Conservation (phyloP, 2,888 invertebrate species). For the Xanthorhoe designata region DNA sequence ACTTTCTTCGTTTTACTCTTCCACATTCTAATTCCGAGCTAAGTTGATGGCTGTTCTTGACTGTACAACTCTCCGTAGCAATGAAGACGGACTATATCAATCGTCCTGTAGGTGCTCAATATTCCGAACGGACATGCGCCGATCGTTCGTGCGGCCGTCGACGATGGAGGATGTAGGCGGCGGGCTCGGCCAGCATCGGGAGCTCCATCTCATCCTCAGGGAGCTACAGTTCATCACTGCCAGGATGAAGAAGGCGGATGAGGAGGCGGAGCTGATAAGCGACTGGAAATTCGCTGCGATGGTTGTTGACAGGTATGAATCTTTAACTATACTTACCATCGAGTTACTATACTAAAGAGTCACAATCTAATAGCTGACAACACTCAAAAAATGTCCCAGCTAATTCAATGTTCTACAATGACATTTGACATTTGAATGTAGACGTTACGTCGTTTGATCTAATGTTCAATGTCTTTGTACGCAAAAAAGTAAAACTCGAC, state of each 20-base stretch:
- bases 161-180: constrained; percentile 90
- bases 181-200: constrained; percentile 90
- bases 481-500: too few species aligned
- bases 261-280: constrained; percentile 96
- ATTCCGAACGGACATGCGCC: constrained; percentile 82
- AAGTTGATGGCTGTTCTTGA: not conserved
- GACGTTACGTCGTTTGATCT: too few species aligned
- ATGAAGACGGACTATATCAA: constrained; percentile 35
- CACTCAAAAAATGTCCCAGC: too few species aligned
- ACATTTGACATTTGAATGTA: too few species aligned
- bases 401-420: too few species aligned
- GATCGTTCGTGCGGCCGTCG: constrained; percentile 90
- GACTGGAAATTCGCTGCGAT: constrained; percentile 99
- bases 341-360: too few species aligned
- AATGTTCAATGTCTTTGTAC: too few species aligned
- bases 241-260: constrained; percentile 97
- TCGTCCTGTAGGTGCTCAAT: constrained; percentile 72
- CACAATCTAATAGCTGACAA: too few species aligned
- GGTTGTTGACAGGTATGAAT: constrained; percentile 96
- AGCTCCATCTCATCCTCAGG: constrained; percentile 95
- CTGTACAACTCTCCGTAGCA: constrained; percentile 26
- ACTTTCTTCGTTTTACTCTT: not conserved
- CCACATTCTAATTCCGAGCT: not conserved
- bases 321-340: too few species aligned
- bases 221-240: constrained; percentile 98